Percentiles rank a stretch among this genome's conserved stretches.
These are phyloP conservation scores for Argyrosomus japonicus DNA, from an alignment of 2,113 vertebrate species.

Conservation along the genomic window DNA sequence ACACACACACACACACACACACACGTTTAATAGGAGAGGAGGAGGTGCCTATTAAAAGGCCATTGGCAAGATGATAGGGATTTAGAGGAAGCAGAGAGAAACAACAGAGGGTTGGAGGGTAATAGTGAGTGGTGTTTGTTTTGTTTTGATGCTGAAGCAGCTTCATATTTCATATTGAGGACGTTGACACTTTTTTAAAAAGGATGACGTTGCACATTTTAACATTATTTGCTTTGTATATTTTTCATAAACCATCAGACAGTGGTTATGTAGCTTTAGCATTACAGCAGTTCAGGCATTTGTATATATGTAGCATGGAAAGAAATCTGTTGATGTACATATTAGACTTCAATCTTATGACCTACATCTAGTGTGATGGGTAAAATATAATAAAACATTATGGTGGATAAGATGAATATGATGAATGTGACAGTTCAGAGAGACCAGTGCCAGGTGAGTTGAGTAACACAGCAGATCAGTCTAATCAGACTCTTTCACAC, in stretches of 20 bases:
- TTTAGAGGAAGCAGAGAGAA: neutral
- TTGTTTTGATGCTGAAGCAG: neutral
- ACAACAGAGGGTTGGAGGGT: neutral
- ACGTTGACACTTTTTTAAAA: neutral
- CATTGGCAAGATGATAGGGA: neutral
- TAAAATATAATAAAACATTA: too few species aligned
- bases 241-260: neutral
- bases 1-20: neutral
- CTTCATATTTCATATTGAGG: neutral
- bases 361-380: too few species aligned
- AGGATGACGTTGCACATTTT: neutral
- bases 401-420: too few species aligned
- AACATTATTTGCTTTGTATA: neutral
- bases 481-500: too few species aligned
- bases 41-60: constrained; percentile 2
- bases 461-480: too few species aligned
- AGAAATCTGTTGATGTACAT: too few species aligned
- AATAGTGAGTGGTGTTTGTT: neutral
- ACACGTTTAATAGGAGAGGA: neutral
- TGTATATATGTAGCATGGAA: neutral
- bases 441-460: too few species aligned
- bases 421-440: too few species aligned
- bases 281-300: neutral
- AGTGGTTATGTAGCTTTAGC: neutral
- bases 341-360: too few species aligned